Percentiles rank a stretch among this genome's conserved stretches.
Evolutionary conservation across 2,797 vertebrate species (phyloP).

Genomic region (Acomys russatus): DNA sequence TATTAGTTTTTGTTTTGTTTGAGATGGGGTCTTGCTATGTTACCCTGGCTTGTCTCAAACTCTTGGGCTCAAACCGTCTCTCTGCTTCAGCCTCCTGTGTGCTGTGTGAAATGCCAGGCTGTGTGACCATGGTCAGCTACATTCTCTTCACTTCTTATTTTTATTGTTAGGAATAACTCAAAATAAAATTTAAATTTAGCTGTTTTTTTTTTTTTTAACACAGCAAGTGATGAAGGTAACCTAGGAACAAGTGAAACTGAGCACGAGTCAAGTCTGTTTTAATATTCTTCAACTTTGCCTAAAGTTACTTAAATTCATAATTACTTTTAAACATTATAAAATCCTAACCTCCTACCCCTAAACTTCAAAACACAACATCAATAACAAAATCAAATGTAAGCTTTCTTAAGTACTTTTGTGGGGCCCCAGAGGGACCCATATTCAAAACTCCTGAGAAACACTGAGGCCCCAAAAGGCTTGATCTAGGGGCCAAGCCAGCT

Average conservation of each 20-base stretch:
- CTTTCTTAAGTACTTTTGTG: conserved; percentile 20
- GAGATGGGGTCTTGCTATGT: neutral
- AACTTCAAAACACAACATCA: neutral
- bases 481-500: too few relatives aligned
- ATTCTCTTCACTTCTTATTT: conserved; percentile 7
- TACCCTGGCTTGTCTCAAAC: neutral
- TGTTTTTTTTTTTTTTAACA: conserved; percentile 1
- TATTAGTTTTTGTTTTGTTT: neutral
- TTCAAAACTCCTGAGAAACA: too few relatives aligned
- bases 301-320: conserved; percentile 61
- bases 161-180: conserved; percentile 37
- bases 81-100: neutral
- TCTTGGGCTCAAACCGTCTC: neutral
- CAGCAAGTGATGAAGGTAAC: neutral
- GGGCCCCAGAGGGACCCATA: too few relatives aligned
- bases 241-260: conserved; percentile 46
- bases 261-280: neutral
- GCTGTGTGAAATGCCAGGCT: neutral
- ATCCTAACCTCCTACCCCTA: neutral
- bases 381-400: neutral
- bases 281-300: conserved; percentile 35
- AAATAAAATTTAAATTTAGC: conserved; percentile 58
- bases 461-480: too few relatives aligned
- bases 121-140: neutral
- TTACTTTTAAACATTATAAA: conserved; percentile 46